Conservation (phyloP, 2,888 invertebrate species). For the Synanthedon vespiformis region DNA sequence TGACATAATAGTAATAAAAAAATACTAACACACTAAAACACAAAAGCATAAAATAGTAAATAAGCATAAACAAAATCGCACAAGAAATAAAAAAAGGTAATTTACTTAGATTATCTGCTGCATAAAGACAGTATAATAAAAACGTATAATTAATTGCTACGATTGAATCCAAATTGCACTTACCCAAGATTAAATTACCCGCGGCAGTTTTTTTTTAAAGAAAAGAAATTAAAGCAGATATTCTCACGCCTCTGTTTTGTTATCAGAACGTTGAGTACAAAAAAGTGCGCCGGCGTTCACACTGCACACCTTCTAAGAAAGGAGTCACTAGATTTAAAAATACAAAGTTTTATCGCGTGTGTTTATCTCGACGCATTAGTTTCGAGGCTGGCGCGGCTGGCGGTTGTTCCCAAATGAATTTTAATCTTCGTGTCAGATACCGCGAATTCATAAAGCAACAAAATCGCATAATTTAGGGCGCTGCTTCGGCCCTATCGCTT, state of each 20-base stretch:
- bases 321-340: constrained; percentile 17
- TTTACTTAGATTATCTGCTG: constrained; percentile 12
- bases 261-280: constrained; percentile 7
- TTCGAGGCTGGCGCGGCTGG: constrained; percentile 22
- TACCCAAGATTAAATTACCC: constrained; percentile 18
- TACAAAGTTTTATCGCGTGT: constrained; percentile 19
- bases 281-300: constrained; percentile 5
- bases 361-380: constrained; percentile 39
- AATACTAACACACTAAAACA: no score
- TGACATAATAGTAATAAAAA: no score
- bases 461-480: constrained; percentile 23
- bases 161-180: constrained; percentile 20
- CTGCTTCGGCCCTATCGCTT: constrained; percentile 20
- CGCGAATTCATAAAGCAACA: constrained; percentile 32
- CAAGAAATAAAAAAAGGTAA: background rate
- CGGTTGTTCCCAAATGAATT: constrained; percentile 32
- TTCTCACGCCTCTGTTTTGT: constrained; percentile 33
- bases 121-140: constrained; percentile 10
- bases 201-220: constrained; percentile 18
- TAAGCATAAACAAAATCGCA: no score
- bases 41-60: no score
- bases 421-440: constrained; percentile 26
- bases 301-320: constrained; percentile 35
- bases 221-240: constrained; percentile 14
- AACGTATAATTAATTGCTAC: constrained; percentile 17